Conservation (phyloP, 2,113 vertebrate genomes). For the Vombatus ursinus region DNA sequence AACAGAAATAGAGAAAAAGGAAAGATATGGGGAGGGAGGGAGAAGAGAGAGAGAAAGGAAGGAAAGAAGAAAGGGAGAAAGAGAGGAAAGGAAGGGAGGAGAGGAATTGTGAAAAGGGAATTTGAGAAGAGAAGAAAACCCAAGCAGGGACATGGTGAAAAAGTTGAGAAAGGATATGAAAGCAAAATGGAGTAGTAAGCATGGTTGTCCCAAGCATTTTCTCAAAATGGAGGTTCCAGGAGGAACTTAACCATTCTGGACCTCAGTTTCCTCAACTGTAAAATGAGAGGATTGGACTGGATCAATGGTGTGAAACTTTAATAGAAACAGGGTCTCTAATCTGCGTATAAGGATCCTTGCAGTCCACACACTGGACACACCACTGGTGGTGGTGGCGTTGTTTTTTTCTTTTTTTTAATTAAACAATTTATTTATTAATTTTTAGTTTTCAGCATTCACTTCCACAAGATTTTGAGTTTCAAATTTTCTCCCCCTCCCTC, state of each 20-base stretch:
- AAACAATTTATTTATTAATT: too few relatives aligned
- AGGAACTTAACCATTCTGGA: background rate
- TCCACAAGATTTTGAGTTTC: too few relatives aligned
- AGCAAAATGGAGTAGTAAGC: background rate
- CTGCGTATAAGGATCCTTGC: background rate
- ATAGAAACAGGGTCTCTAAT: background rate
- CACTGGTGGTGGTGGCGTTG: too few relatives aligned
- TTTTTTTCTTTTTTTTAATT: too few relatives aligned
- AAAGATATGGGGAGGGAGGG: too few relatives aligned
- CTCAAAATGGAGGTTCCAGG: background rate
- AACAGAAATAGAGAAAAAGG: too few relatives aligned
- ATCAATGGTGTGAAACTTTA: background rate
- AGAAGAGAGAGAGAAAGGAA: too few relatives aligned
- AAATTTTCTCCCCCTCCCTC: too few relatives aligned
- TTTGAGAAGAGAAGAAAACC: too few relatives aligned
- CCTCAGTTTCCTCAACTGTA: background rate
- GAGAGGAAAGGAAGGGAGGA: fast-evolving
- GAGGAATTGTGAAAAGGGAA: fast-evolving
- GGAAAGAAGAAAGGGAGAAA: too few relatives aligned
- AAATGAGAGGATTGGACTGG: background rate
- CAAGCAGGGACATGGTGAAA: background rate
- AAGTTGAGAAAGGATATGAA: background rate
- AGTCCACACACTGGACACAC: background rate
- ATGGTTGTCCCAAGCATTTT: background rate
- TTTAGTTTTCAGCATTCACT: too few relatives aligned